phyloP scores from a whole-genome alignment of 2,888 invertebrate genomes.

The Phortica okadai region DNA sequence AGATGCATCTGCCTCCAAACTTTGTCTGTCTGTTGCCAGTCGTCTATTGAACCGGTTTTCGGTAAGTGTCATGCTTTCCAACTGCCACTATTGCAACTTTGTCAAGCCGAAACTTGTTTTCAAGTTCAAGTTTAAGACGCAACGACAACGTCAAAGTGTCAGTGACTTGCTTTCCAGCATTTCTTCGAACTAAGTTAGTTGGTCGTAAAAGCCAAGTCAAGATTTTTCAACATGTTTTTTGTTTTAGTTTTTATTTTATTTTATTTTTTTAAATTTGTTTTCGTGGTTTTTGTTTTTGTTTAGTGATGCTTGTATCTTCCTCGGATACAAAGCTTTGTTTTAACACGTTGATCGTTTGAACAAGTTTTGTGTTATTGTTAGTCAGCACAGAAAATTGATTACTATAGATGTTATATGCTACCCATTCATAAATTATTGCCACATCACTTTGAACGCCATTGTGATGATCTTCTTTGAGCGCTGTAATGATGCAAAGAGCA shows the following conservation, averaged over 20 bases:
- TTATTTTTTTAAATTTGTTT: constrained; percentile 35
- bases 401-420: constrained; percentile 46
- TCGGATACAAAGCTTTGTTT: neutral
- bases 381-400: constrained; percentile 51
- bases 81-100: constrained; percentile 39
- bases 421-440: constrained; percentile 56
- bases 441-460: constrained; percentile 26
- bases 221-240: constrained; percentile 36
- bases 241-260: constrained; percentile 42
- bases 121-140: constrained; percentile 71
- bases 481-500: constrained; percentile 38
- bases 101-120: constrained; percentile 61
- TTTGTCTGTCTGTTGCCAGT: neutral
- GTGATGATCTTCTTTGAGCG: neutral
- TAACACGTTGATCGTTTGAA: neutral
- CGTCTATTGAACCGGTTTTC: constrained; percentile 8
- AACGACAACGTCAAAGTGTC: constrained; percentile 58
- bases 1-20: constrained; percentile 18
- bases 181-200: constrained; percentile 42
- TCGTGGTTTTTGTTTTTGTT: neutral
- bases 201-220: constrained; percentile 33
- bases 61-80: constrained; percentile 41
- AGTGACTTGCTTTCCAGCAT: constrained; percentile 53
- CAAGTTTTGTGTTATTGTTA: constrained; percentile 10
- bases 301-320: neutral